These are phyloP conservation scores for Sturnira hondurensis DNA, from an alignment of 2,113 vertebrate species.

Conservation along the genomic window DNA sequence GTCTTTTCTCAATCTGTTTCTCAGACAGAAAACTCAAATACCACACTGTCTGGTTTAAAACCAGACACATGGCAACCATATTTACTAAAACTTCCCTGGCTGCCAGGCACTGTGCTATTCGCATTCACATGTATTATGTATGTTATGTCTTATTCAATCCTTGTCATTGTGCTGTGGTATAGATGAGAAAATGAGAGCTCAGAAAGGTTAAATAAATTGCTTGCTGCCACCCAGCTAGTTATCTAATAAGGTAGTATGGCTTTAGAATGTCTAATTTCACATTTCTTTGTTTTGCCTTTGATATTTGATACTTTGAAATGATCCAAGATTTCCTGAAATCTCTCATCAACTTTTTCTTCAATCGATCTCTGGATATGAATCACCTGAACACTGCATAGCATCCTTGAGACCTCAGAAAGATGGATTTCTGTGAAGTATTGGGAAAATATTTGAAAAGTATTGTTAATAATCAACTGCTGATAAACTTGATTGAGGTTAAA, in stretches of 20 bases:
- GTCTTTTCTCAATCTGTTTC: constrained; percentile 32
- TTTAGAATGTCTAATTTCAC: background rate
- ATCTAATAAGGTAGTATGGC: background rate
- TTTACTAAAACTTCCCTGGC: background rate
- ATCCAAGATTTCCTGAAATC: background rate
- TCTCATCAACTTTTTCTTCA: background rate
- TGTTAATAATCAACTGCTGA: background rate
- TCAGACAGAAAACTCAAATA: constrained; percentile 42
- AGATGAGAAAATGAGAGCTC: background rate
- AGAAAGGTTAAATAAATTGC: background rate
- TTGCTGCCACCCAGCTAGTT: background rate
- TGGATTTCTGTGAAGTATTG: background rate
- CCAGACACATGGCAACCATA: background rate
- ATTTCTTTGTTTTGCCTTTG: constrained; percentile 3
- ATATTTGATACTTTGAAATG: background rate
- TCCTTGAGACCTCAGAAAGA: background rate
- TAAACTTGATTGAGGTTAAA: background rate
- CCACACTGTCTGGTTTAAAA: constrained; percentile 5
- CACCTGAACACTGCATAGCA: background rate
- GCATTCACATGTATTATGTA: background rate
- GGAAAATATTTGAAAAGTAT: background rate
- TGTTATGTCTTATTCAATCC: background rate
- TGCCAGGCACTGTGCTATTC: background rate
- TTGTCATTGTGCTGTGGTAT: background rate
- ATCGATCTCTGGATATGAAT: background rate